Evolutionary conservation across 2,113 vertebrate genomes (phyloP), one percentile per base, ranked within the genome.

Genomic region (Lasiurus borealis): DNA sequence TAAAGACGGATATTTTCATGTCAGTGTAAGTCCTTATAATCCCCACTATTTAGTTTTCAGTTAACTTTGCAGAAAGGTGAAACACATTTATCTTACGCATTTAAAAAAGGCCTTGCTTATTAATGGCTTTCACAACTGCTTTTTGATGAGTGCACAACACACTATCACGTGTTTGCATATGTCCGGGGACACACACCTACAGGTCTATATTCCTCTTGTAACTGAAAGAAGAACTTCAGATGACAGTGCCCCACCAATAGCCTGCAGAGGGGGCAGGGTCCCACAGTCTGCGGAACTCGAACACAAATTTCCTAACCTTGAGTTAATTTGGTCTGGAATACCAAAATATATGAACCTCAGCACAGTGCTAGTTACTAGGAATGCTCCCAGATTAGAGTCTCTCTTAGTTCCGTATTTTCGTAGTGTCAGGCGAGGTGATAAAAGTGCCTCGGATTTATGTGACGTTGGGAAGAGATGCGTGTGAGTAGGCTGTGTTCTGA

Each of bases 231-330:
- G 57, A 77, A 2, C 19, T 36, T 36, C 21, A 13, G 19, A 2
- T 10, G 4, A 5, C 14, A 25, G 1, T 13, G 66, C 46, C 21
- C 15, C 3, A 10, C 31, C 27, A 21, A 2, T 0, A 0, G 23
- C 16, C 40, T n/a, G 0, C 62, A 1, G 8, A 44, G 29, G 5
- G 19, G 23, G 13, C 34, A 8, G 19, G 15, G 9, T 19, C 23
- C 25, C 46, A 1, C 36, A 34, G 0, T 40, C 57, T 36, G 54
- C 68, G 84, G 82, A 52, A 13, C 3, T 34, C 9, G 25, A 50
- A 1, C 23, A 31, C 77, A 62, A n/a, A 69, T 36, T 8, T 40
- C 71, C 8, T 48, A 8, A 6, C 11, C 13, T 69, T 34, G 34
- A 50, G 27, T 54, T 44, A 16, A 52, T 57, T 54, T 54, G 66